A percentile compares a stretch with the other conserved stretches of the same genome.
Conservation (phyloP, 2,797 vertebrate genomes). For the Gastrophryne carolinensis region DNA sequence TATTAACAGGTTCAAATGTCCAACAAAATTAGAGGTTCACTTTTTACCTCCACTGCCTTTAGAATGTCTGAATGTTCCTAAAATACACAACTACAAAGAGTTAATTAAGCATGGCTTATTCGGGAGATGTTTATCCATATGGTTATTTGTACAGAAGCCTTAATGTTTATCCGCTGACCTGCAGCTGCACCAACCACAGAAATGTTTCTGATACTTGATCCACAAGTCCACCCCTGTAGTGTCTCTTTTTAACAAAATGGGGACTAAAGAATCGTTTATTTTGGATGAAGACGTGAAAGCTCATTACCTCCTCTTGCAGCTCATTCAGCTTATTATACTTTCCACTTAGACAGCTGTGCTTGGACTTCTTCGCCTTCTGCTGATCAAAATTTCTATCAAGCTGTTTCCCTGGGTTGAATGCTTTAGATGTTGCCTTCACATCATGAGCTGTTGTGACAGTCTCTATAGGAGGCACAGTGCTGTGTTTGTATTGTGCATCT, state of each 20-base stretch:
- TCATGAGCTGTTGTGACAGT: slow-evolving; percentile 48
- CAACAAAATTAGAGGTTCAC: no score
- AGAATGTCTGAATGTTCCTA: no score
- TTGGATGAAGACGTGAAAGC: slow-evolving; percentile 1
- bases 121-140: no score
- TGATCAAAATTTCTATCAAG: slow-evolving; percentile 44
- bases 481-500: slow-evolving; percentile 46
- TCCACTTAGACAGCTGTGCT: slow-evolving; percentile 67
- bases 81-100: no score
- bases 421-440: slow-evolving; percentile 47
- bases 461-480: slow-evolving; percentile 45
- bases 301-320: slow-evolving; percentile 75
- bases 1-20: no score
- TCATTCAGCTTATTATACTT: slow-evolving; percentile 68
- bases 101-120: no score
- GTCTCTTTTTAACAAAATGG: background rate
- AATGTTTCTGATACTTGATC: background rate
- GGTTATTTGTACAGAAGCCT: no score
- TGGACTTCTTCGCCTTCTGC: slow-evolving; percentile 47
- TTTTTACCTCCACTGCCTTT: no score
- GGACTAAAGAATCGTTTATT: background rate
- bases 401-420: background rate
- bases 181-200: background rate
- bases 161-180: background rate
- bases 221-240: slow-evolving; percentile 2